phyloP scores from a whole-genome alignment of 2,797 vertebrate species.

The Mormyrops attenuatus region DNA sequence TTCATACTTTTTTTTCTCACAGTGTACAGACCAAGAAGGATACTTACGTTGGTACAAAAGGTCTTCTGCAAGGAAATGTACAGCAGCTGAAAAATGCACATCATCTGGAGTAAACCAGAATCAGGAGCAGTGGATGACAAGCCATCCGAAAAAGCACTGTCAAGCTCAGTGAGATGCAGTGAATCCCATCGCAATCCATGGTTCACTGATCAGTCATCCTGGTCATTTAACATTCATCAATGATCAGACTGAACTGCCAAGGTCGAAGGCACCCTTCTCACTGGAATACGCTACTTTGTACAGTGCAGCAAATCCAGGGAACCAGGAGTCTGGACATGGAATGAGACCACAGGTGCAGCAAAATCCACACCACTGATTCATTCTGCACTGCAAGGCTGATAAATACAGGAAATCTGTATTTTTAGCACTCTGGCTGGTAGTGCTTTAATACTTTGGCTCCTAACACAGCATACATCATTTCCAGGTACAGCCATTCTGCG shows the following conservation, averaged over 20 bases:
- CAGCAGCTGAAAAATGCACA: not conserved
- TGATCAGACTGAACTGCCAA: not conserved
- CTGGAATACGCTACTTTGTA: not conserved
- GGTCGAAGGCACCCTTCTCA: not conserved
- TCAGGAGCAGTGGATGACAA: not conserved
- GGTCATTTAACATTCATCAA: not conserved
- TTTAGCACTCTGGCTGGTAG: constrained; percentile 32
- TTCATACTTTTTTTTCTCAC: not conserved
- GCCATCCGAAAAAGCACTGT: not conserved
- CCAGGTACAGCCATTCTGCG: not conserved
- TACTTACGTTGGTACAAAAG: not conserved
- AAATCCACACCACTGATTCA: not conserved
- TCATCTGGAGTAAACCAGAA: not conserved
- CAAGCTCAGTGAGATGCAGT: not conserved
- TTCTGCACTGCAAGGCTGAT: not conserved
- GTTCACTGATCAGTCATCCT: not conserved
- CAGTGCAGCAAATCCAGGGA: not conserved
- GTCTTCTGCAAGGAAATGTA: not conserved
- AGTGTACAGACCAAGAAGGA: not conserved
- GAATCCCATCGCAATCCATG: not conserved
- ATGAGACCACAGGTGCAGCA: not conserved
- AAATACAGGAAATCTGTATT: constrained; percentile 23
- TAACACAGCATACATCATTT: constrained; percentile 24
- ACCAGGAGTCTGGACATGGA: not conserved
- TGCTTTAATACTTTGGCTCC: constrained; percentile 23